Evolutionary conservation across 2,113 vertebrate species (phyloP), one percentile per base, ranked within the genome.

Genomic region (Gobius niger): DNA sequence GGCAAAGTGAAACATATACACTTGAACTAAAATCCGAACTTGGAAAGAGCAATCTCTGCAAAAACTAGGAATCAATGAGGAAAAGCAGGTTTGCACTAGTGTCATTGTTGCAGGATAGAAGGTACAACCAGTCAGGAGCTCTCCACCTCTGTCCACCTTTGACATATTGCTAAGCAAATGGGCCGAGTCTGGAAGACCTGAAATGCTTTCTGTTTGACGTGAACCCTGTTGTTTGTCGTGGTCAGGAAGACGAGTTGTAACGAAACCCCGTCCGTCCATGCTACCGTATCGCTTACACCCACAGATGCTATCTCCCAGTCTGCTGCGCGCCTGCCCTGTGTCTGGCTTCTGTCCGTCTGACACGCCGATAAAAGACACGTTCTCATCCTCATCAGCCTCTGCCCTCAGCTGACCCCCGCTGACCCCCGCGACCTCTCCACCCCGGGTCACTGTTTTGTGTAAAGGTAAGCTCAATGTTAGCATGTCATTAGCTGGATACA

Each of bases 221-320:
- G 41, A 19, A 68, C 47, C 67, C 53, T 81, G 50, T 62, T 72
- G 73, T 68, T 80, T 81, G 83, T 88, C 86, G 76, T 89, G 82
- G 76, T 72, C 80, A 81, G 7, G 46, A 72, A 67, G 86, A 86
- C 68, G 82, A 88, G 85, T 81, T 44, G 0, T 44, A 62, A 24
- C 61, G 78, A 79, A 71, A 83, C 63, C 7, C 8, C 53, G 70
- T 66, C 77, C 63, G 63, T 52, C 63, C 9, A 14, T 66, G 62
- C 64, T 65, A 80, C 46, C 18, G 77, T 86, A 89, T 89, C 82
- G 44, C 77, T 84, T 84, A 82, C 86, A 80, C 60, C 40, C 56
- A 56, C 69, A 60, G 84, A 89, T 89, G 76, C 73, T 82, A 86
- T 88, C 85, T 75, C 44, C 50, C 70, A 63, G 68, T 73, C 24